Percentiles rank a stretch among this genome's conserved stretches.
Conservation (phyloP, 2,113 vertebrate species). For the Callaeas wilsoni region DNA sequence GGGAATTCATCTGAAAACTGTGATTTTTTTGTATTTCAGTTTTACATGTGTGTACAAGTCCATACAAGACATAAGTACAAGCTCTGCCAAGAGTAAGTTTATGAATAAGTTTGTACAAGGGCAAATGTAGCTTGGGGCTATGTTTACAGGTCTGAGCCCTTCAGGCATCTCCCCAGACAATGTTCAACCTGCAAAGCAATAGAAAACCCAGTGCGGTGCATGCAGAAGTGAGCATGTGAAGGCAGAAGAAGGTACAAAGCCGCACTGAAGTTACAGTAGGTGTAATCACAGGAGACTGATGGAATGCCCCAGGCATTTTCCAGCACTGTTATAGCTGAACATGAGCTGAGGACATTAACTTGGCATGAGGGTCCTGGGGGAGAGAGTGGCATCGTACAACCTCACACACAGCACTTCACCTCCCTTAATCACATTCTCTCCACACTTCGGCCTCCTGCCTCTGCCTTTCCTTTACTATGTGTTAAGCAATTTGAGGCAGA, state of each 20-base stretch:
- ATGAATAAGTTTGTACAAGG: neutral
- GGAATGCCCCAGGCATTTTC: accelerated
- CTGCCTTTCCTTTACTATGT: neutral
- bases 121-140: neutral
- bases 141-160: neutral
- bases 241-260: neutral
- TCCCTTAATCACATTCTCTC: neutral
- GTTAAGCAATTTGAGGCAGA: neutral
- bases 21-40: neutral
- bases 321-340: neutral
- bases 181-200: neutral
- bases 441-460: accelerated
- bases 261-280: neutral
- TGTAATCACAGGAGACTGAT: neutral
- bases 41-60: neutral
- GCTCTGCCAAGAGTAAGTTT: neutral
- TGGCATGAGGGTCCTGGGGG: neutral
- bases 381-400: neutral
- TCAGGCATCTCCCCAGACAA: neutral
- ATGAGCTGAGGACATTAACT: neutral
- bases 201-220: neutral
- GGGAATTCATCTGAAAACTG: neutral
- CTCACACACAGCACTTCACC: neutral
- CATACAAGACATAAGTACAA: neutral
- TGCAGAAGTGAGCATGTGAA: neutral